A percentile compares a stretch with the other conserved stretches of the same genome.
Evolutionary conservation across 2,888 invertebrate species (phyloP).

Genomic region (Phortica magna): DNA sequence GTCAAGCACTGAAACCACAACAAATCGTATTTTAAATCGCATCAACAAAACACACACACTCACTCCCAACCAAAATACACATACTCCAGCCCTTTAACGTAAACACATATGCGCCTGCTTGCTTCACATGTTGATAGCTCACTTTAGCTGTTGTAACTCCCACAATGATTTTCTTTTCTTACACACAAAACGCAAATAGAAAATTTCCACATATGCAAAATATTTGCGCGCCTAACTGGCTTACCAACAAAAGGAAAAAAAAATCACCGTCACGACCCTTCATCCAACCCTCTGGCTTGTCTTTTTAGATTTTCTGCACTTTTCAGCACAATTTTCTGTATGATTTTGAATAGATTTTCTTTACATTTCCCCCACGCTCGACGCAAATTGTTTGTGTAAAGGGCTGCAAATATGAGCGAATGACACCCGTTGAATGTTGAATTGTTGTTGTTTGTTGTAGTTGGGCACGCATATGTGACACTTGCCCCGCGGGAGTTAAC

Average conservation of each 20-base stretch:
- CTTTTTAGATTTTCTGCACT: not conserved
- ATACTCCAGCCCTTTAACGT: constrained; percentile 1
- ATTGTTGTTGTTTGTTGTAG: not conserved
- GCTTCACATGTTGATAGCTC: constrained; percentile 22
- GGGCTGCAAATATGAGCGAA: constrained; percentile 17
- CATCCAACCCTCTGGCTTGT: not conserved
- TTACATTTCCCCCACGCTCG: not conserved
- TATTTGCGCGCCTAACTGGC: constrained; percentile 21
- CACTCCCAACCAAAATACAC: not conserved
- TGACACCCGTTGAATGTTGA: constrained; percentile 9
- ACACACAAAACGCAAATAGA: constrained; percentile 4
- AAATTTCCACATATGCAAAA: constrained; percentile 17
- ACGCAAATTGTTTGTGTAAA: constrained; percentile 16
- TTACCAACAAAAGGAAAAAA: not conserved
- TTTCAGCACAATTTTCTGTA: constrained; percentile 8
- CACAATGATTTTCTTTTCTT: not conserved
- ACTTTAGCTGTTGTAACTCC: constrained; percentile 12
- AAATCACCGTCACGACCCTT: too few relatives aligned
- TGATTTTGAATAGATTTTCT: constrained; percentile 23
- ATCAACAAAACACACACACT: constrained; percentile 55
- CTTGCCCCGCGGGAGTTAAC: constrained; percentile 30
- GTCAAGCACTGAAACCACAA: constrained; percentile 58
- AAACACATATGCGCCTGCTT: constrained; percentile 28
- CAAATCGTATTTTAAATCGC: constrained; percentile 69
- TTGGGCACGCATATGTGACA: constrained; percentile 24